These are phyloP conservation scores for Odobenus rosmarus DNA, from an alignment of 2,113 vertebrate genomes.

Conservation along the genomic window DNA sequence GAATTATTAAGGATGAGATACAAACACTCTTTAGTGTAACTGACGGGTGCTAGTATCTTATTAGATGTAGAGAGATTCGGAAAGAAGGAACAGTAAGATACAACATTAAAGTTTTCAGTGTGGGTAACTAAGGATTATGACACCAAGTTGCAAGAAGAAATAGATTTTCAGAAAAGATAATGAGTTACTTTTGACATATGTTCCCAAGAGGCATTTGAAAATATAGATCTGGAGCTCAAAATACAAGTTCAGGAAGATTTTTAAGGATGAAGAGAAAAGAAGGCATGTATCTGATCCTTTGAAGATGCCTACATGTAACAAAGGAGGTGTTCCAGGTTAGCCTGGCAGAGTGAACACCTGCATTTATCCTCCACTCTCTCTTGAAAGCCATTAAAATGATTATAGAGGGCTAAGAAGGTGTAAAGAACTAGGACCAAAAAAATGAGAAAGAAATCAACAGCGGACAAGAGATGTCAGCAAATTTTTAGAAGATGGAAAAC, in stretches of 20 bases:
- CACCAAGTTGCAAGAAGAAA: constrained; percentile 13
- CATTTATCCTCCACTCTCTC: neutral
- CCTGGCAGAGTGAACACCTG: neutral
- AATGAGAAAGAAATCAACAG: neutral
- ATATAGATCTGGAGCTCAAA: neutral
- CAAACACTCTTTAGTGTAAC: neutral
- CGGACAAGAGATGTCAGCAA: neutral
- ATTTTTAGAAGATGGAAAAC: neutral
- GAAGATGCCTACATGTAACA: neutral
- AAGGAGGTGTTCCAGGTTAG: neutral
- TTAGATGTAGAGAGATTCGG: neutral
- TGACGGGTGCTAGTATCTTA: neutral
- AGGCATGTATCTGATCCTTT: neutral
- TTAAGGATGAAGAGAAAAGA: neutral
- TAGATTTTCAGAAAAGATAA: neutral
- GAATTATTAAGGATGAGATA: neutral
- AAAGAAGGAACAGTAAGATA: neutral
- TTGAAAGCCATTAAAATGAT: neutral
- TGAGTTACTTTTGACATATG: constrained; percentile 6
- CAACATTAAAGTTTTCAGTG: neutral
- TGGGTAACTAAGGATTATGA: neutral
- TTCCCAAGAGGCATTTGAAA: constrained; percentile 3
- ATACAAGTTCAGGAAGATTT: neutral
- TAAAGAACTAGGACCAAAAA: neutral
- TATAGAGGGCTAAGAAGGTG: neutral